These are phyloP conservation scores for Drosophila meridionalis DNA, from an alignment of 2,888 invertebrate genomes.

Conservation along the genomic window DNA sequence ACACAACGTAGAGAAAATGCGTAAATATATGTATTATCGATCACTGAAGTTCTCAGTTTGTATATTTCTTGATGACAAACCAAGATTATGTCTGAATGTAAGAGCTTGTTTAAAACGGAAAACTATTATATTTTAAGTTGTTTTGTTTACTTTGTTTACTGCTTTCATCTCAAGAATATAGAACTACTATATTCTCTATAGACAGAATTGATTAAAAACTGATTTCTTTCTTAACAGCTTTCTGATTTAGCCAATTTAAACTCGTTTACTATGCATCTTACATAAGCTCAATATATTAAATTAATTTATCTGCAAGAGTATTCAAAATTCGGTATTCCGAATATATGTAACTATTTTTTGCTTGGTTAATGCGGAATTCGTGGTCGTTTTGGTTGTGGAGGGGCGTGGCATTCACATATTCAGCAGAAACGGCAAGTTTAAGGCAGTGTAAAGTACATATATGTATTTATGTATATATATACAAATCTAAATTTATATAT, in stretches of 20 bases:
- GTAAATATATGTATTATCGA: background rate
- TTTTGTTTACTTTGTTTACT: no score
- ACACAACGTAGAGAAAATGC: background rate
- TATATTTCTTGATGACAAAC: background rate
- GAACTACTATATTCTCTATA: background rate
- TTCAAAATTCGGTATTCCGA: conserved; percentile 2
- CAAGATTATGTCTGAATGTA: background rate
- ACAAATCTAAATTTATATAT: conserved; percentile 53
- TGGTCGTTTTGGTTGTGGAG: conserved; percentile 29
- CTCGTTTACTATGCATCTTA: background rate
- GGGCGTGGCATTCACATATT: conserved; percentile 78
- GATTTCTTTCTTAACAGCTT: background rate
- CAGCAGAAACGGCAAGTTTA: conserved; percentile 82
- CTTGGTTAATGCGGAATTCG: conserved; percentile 10
- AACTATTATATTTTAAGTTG: background rate
- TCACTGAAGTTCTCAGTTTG: background rate
- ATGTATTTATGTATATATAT: conserved; percentile 59
- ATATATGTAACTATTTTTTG: background rate
- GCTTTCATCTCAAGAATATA: background rate
- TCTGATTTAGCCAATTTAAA: background rate
- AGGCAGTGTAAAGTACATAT: conserved; percentile 77
- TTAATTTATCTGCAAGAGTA: background rate
- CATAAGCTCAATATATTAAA: background rate
- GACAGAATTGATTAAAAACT: background rate
- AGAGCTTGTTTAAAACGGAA: background rate